Conservation (phyloP, 2,797 vertebrate species). For the Carcharodon carcharias region DNA sequence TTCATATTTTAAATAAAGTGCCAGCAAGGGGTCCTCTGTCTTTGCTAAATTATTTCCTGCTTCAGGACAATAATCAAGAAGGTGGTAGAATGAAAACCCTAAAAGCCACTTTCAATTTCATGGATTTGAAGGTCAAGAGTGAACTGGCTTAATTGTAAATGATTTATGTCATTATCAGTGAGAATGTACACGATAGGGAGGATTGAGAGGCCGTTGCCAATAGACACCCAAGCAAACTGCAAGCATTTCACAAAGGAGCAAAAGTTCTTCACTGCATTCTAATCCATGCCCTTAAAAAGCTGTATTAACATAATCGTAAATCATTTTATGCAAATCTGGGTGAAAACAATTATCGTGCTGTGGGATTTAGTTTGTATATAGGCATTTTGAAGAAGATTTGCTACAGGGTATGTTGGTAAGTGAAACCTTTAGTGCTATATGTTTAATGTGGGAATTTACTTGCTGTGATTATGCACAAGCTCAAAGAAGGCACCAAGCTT, state of each 20-base stretch:
- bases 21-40: background rate
- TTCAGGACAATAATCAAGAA: background rate
- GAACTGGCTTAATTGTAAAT: background rate
- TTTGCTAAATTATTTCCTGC: background rate
- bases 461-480: background rate
- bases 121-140: background rate
- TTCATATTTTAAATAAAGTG: background rate
- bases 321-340: background rate
- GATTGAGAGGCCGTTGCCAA: background rate
- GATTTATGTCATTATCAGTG: background rate
- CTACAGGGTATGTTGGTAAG: background rate
- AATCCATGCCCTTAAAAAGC: background rate
- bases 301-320: background rate
- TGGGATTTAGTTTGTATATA: background rate
- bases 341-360: conserved; percentile 9
- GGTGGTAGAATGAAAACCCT: background rate
- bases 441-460: background rate
- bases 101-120: background rate
- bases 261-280: conserved; percentile 5
- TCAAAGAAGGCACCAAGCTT: background rate
- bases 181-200: background rate
- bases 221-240: background rate
- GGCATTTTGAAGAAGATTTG: conserved; percentile 9
- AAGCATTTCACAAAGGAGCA: background rate
- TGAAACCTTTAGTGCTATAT: background rate